These are phyloP conservation scores for Psilanteris sp. DNA, from an alignment of 1,140 invertebrate genomes.

Conservation along the genomic window DNA sequence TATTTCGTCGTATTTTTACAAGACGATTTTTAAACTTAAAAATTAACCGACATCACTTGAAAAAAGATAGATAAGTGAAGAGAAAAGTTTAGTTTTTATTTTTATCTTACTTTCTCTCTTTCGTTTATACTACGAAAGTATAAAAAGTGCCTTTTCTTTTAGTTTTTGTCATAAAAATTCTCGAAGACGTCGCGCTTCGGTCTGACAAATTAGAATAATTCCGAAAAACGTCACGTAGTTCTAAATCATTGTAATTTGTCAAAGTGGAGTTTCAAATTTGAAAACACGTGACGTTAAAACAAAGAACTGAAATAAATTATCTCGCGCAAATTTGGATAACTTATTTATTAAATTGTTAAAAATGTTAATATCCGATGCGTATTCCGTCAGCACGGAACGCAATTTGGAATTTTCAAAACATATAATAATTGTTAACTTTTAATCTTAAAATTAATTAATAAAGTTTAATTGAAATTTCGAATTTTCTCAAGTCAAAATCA, in stretches of 20 bases:
- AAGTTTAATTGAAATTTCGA: too few species aligned
- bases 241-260: slow-evolving; percentile 33
- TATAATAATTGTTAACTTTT: too few species aligned
- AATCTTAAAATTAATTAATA: too few species aligned
- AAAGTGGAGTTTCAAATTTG: slow-evolving; percentile 9
- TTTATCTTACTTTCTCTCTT: too few species aligned
- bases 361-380: slow-evolving; percentile 1
- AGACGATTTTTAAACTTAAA: slow-evolving; percentile 3
- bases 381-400: too few species aligned
- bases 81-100: too few species aligned
- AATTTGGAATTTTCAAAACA: too few species aligned
- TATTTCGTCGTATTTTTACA: slow-evolving; percentile 1
- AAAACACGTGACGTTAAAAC: slow-evolving; percentile 11
- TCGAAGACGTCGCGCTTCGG: neutral
- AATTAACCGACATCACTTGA: too few species aligned
- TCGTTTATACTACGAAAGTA: too few species aligned
- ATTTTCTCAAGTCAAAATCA: too few species aligned
- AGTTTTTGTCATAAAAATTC: slow-evolving; percentile 2
- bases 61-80: too few species aligned
- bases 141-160: slow-evolving; percentile 1
- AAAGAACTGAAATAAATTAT: slow-evolving; percentile 11
- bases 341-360: slow-evolving; percentile 2
- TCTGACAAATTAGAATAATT: slow-evolving; percentile 30
- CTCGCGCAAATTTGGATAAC: neutral
- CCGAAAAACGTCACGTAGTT: slow-evolving; percentile 26